These are phyloP conservation scores for Tamias sibiricus DNA, from an alignment of 2,113 vertebrate species.

Conservation along the genomic window DNA sequence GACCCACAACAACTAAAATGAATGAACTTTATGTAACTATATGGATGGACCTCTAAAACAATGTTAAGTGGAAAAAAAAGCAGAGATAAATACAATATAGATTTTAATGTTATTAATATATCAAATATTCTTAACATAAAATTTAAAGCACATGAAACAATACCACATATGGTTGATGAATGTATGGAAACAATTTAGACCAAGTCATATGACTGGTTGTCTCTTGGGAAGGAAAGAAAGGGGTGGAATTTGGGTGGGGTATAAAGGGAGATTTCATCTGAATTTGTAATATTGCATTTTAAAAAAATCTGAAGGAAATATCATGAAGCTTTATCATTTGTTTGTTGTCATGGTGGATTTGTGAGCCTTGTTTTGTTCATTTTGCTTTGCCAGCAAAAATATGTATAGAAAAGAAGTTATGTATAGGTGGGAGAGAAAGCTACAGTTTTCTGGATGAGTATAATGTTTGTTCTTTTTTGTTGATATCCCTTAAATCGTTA, in stretches of 20 bases:
- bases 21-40: not conserved
- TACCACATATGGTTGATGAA: not conserved
- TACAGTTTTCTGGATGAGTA: not conserved
- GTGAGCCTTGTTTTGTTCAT: not conserved
- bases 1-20: not conserved
- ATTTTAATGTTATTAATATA: not conserved
- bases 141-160: not conserved
- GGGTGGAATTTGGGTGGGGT: accelerated
- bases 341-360: not conserved
- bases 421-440: not conserved
- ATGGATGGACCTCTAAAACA: not conserved
- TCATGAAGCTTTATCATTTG: not conserved
- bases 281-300: not conserved
- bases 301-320: not conserved
- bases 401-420: not conserved
- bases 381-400: not conserved
- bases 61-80: not conserved
- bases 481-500: not conserved
- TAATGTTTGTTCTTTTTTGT: not conserved
- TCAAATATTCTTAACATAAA: not conserved
- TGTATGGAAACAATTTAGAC: not conserved
- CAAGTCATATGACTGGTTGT: not conserved
- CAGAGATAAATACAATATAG: not conserved
- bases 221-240: not conserved
- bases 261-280: not conserved